Evolutionary conservation across 2,113 vertebrate genomes (phyloP).

Genomic region (Labeo rohita): DNA sequence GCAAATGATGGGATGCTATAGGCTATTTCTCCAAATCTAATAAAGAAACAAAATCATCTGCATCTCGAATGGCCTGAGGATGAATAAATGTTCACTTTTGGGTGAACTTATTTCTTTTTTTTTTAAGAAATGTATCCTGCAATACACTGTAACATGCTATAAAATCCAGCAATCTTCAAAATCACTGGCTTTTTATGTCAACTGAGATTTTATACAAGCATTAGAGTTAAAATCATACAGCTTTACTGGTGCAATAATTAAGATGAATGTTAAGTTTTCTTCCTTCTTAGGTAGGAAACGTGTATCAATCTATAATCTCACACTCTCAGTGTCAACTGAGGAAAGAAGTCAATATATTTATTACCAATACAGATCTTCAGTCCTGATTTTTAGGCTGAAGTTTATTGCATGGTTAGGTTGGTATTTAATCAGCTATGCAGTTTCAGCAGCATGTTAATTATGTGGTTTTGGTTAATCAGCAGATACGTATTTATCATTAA

Average conservation of each 20-base stretch:
- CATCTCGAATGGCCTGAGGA: no score
- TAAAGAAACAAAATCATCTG: no score
- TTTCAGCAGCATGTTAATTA: neutral
- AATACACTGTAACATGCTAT: neutral
- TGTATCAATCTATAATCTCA: neutral
- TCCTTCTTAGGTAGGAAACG: neutral
- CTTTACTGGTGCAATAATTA: neutral
- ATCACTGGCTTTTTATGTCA: neutral
- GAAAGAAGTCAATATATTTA: slow-evolving; percentile 2
- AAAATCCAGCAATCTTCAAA: neutral
- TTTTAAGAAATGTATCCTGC: neutral
- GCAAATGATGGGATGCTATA: no score
- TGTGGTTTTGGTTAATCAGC: neutral
- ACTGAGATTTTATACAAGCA: neutral
- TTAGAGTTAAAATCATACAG: neutral
- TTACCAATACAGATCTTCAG: neutral
- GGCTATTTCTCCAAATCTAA: no score
- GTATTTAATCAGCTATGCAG: neutral
- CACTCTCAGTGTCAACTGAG: neutral
- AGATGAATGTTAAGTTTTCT: neutral
- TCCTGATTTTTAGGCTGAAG: neutral
- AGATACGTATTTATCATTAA: neutral
- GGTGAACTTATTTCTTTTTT: no score
- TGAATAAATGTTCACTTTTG: no score
- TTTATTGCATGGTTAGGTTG: neutral